A percentile compares a stretch with the other conserved stretches of the same genome.
Conservation (phyloP, 2,113 vertebrate species). For the Columbina picui region DNA sequence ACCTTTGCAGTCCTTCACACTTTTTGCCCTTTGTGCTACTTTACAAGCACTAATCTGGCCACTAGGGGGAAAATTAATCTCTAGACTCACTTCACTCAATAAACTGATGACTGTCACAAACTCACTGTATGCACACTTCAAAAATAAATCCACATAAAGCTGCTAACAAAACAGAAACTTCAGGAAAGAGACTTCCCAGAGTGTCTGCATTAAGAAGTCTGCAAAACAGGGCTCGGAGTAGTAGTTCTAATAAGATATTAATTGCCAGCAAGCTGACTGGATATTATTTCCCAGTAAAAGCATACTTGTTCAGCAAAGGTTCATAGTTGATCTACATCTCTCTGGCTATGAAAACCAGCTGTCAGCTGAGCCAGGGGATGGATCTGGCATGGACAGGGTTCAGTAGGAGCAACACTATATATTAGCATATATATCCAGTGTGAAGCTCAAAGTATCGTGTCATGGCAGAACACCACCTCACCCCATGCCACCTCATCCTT, state of each 20-base stretch:
- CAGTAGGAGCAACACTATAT: background rate
- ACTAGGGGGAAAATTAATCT: background rate
- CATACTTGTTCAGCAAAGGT: background rate
- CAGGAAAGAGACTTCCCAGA: background rate
- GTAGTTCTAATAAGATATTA: background rate
- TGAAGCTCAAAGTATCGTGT: background rate
- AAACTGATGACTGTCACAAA: background rate
- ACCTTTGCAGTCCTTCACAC: background rate
- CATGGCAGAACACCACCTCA: background rate
- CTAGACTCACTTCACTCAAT: background rate
- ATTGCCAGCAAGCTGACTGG: background rate
- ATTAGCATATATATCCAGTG: background rate
- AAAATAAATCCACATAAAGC: background rate
- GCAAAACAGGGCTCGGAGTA: background rate
- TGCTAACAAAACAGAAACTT: background rate
- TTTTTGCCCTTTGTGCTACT: background rate
- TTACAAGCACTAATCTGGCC: background rate
- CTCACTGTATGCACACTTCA: background rate
- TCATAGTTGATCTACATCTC: background rate
- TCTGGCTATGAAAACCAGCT: background rate
- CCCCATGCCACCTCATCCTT: background rate
- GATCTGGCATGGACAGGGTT: background rate
- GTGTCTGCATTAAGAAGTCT: background rate
- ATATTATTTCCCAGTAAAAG: background rate
- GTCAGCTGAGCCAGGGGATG: background rate